Evolutionary conservation across 1,140 invertebrate species (phyloP).

Genomic region (Drosophila parabipectinata): DNA sequence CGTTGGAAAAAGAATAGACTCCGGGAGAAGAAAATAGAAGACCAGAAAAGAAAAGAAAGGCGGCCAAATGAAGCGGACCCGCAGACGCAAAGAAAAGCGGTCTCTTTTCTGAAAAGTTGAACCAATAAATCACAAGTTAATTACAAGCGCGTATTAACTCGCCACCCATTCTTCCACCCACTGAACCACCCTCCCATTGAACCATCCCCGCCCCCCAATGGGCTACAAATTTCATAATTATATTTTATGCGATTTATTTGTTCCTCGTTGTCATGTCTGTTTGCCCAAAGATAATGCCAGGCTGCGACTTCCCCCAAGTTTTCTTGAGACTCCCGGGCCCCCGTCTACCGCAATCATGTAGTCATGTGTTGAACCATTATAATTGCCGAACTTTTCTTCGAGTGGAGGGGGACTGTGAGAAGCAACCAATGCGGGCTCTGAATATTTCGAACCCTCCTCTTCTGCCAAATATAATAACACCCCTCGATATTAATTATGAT

Average conservation of each 20-base stretch:
- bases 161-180: background rate
- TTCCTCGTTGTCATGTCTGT: slow-evolving; percentile 77
- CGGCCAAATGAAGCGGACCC: slow-evolving; percentile 66
- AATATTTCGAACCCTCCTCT: slow-evolving; percentile 40
- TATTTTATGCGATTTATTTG: slow-evolving; percentile 83
- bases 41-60: slow-evolving; percentile 32
- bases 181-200: background rate
- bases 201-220: background rate
- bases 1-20: slow-evolving; percentile 17
- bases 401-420: background rate
- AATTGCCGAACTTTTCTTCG: slow-evolving; percentile 70
- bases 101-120: slow-evolving; percentile 66
- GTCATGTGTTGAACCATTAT: slow-evolving; percentile 66
- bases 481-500: slow-evolving; percentile 68
- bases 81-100: slow-evolving; percentile 3
- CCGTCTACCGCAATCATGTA: slow-evolving; percentile 32
- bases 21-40: slow-evolving; percentile 17
- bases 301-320: slow-evolving; percentile 35
- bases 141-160: slow-evolving; percentile 82
- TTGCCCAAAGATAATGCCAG: slow-evolving; percentile 75
- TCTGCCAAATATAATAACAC: slow-evolving; percentile 65
- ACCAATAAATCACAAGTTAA: slow-evolving; percentile 83
- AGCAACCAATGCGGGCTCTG: slow-evolving; percentile 52
- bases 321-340: background rate
- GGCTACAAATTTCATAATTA: slow-evolving; percentile 82